Evolutionary conservation across 2,797 vertebrate species (phyloP).

Genomic region (Chromobotia macracanthus): DNA sequence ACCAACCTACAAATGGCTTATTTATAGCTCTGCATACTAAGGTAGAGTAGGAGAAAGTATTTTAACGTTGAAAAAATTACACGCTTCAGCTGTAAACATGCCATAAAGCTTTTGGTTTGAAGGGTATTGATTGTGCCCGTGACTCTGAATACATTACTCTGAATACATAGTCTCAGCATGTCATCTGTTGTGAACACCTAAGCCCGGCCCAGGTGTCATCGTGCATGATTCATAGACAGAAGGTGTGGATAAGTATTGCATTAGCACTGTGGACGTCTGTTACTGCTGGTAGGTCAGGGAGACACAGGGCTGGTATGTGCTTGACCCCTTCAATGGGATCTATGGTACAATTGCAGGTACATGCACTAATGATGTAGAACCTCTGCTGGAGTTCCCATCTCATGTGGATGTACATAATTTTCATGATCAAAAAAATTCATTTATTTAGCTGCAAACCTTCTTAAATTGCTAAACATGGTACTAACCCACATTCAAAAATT

Average conservation of each 20-base stretch:
- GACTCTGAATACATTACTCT: conserved; percentile 19
- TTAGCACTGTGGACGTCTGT: conserved; percentile 39
- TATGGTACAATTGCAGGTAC: neutral
- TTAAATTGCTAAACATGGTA: neutral
- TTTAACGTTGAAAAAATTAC: neutral
- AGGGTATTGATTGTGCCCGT: neutral
- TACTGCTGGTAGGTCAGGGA: conserved; percentile 19
- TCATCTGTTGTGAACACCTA: conserved; percentile 22
- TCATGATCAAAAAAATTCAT: neutral
- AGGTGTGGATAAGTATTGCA: conserved; percentile 14
- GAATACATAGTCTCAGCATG: conserved; percentile 29
- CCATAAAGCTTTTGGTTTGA: neutral
- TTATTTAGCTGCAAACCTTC: neutral
- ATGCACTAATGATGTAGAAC: too few species aligned
- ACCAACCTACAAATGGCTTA: neutral
- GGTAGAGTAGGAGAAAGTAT: neutral
- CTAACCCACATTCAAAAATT: too few species aligned
- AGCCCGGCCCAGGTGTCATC: conserved; percentile 3
- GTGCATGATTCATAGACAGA: conserved; percentile 43
- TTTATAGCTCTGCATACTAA: neutral
- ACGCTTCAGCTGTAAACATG: neutral
- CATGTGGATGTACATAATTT: too few species aligned
- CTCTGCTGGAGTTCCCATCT: too few species aligned
- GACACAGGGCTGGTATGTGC: neutral
- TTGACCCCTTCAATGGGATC: conserved; percentile 2